Percentiles rank a stretch among this genome's conserved stretches.
Conservation (phyloP, 2,113 vertebrate species). For the Phainopepla nitens region DNA sequence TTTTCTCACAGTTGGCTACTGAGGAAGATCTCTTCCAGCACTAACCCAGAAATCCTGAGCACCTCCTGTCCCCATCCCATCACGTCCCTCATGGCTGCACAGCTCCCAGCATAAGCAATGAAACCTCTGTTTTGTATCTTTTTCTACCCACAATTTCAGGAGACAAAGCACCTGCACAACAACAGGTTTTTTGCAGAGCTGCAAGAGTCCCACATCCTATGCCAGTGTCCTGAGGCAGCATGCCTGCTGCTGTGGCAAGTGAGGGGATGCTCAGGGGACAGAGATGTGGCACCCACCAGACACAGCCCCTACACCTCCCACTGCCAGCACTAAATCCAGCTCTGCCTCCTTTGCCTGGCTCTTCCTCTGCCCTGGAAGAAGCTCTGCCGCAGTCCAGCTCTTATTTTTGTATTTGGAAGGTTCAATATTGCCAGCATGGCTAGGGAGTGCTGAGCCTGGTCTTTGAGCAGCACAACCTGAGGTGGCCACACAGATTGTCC, state of each 20-base stretch:
- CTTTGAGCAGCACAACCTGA: neutral
- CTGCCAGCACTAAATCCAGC: neutral
- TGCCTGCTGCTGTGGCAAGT: neutral
- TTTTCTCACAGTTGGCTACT: neutral
- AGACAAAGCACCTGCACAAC: neutral
- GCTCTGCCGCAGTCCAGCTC: neutral
- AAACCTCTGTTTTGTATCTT: fast-evolving
- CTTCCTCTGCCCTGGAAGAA: neutral
- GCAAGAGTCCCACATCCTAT: neutral
- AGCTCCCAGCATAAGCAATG: neutral
- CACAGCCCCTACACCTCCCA: neutral
- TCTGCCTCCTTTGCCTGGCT: neutral
- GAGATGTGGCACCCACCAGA: neutral
- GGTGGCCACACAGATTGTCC: neutral
- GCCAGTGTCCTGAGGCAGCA: neutral
- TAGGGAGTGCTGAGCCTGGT: neutral
- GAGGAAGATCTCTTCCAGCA: neutral
- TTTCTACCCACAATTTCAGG: neutral
- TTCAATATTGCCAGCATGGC: fast-evolving
- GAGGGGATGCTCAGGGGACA: neutral
- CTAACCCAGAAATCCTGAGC: neutral
- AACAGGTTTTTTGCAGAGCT: neutral
- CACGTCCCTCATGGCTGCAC: fast-evolving
- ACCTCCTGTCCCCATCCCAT: neutral
- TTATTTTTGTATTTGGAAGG: neutral